These are phyloP conservation scores for Cephus pulcher DNA, from an alignment of 2,888 invertebrate species.

Conservation along the genomic window DNA sequence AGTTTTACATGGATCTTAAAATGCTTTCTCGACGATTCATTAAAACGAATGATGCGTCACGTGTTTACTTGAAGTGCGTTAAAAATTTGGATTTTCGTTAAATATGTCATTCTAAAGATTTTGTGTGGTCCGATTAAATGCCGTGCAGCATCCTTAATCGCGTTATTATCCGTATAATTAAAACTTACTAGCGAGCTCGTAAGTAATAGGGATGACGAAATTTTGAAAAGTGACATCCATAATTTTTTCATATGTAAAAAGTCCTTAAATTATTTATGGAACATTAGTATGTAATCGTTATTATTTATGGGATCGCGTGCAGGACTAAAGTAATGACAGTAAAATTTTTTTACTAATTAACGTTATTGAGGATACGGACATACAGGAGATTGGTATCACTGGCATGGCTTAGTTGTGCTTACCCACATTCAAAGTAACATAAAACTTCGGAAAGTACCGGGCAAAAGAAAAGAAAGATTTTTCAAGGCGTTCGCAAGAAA, in stretches of 20 bases:
- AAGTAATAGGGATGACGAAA: neutral
- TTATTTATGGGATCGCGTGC: neutral
- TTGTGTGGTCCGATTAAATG: neutral
- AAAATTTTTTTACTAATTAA: neutral
- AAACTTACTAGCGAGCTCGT: neutral
- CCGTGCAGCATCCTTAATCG: neutral
- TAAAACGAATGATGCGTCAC: neutral
- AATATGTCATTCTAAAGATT: neutral
- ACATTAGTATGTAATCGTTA: neutral
- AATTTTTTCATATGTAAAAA: neutral
- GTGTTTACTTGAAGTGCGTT: neutral
- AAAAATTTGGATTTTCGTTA: neutral
- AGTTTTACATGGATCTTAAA: neutral
- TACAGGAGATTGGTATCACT: neutral
- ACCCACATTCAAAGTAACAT: constrained; percentile 5
- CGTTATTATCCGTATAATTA: neutral
- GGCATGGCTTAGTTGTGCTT: neutral
- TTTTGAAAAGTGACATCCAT: neutral
- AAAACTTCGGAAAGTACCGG: neutral
- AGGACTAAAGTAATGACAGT: neutral
- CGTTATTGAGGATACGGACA: neutral
- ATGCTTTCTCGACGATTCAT: neutral
- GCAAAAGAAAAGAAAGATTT: neutral
- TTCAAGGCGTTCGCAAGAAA: neutral
- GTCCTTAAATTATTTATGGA: neutral